Conservation (phyloP, 1,140 invertebrate species). For the Protaetia brevitarsis region DNA sequence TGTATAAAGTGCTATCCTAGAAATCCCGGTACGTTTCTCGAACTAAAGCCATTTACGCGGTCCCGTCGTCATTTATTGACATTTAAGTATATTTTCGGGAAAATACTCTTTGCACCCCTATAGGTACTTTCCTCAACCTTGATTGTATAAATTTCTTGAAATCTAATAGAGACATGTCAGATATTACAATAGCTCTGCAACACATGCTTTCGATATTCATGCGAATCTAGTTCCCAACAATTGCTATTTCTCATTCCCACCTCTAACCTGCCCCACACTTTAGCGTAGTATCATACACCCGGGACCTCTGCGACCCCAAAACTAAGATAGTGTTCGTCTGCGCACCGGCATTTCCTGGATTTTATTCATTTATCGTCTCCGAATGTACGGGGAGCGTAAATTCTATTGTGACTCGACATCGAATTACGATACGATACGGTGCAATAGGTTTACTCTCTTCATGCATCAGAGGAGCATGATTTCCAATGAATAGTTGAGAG, state of each 20-base stretch:
- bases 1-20: background rate
- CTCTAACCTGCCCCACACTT: background rate
- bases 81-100: slow-evolving; percentile 11
- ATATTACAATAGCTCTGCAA: slow-evolving; percentile 14
- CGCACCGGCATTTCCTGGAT: background rate
- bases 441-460: background rate
- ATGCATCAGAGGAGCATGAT: background rate
- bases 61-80: slow-evolving; percentile 7
- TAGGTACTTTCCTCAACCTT: background rate
- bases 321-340: slow-evolving; percentile 4
- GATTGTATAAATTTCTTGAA: slow-evolving; percentile 8
- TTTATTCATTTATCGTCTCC: slow-evolving; percentile 6
- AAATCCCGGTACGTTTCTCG: background rate
- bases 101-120: background rate
- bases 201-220: slow-evolving; percentile 12
- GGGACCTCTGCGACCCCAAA: background rate
- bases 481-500: background rate
- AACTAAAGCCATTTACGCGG: background rate
- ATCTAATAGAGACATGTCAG: slow-evolving; percentile 12
- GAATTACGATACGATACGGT: background rate
- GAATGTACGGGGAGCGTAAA: background rate
- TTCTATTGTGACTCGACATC: background rate
- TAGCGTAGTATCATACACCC: background rate
- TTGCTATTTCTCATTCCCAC: slow-evolving; percentile 6
- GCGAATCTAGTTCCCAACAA: slow-evolving; percentile 1